Percentiles rank a stretch among this genome's conserved stretches.
phyloP scores from a whole-genome alignment of 2,113 vertebrate genomes.

The Callipepla californica region DNA sequence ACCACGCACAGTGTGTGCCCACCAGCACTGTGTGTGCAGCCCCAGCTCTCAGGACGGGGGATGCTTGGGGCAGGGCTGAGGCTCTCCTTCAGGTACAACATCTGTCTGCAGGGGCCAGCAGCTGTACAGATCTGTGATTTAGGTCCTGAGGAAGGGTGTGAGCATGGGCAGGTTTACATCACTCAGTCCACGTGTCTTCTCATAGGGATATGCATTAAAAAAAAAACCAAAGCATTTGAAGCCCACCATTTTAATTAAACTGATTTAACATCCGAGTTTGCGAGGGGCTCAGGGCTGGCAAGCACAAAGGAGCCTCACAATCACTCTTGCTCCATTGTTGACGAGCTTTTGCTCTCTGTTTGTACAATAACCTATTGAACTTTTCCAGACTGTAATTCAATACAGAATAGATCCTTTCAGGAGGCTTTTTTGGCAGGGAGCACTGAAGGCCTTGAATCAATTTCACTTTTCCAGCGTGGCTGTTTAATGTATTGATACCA shows the following conservation, averaged over 20 bases:
- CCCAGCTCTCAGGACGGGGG: background rate
- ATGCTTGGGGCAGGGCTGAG: background rate
- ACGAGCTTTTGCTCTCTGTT: slow-evolving; percentile 72
- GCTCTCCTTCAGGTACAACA: background rate
- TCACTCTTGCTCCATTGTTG: slow-evolving; percentile 70
- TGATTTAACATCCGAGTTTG: slow-evolving; percentile 61
- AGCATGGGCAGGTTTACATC: background rate
- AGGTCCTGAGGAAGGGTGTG: background rate
- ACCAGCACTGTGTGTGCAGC: rapidly evolving
- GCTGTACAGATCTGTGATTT: background rate
- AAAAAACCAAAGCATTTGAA: background rate
- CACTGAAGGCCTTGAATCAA: slow-evolving; percentile 74
- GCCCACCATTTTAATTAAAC: slow-evolving; percentile 72
- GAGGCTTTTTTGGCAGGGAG: slow-evolving; percentile 75
- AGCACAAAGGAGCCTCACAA: slow-evolving; percentile 62
- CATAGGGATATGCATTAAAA: background rate
- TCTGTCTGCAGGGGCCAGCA: background rate
- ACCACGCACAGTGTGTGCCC: rapidly evolving
- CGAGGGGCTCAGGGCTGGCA: slow-evolving; percentile 44
- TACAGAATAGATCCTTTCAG: slow-evolving; percentile 75
- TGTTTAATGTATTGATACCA: slow-evolving; percentile 75
- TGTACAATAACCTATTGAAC: slow-evolving; percentile 78
- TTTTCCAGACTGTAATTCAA: slow-evolving; percentile 75
- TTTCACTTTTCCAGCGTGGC: slow-evolving; percentile 72
- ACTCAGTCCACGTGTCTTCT: slow-evolving; percentile 11